These are phyloP conservation scores for Drosophila punjabiensis DNA, from an alignment of 1,140 invertebrate genomes.

Conservation along the genomic window DNA sequence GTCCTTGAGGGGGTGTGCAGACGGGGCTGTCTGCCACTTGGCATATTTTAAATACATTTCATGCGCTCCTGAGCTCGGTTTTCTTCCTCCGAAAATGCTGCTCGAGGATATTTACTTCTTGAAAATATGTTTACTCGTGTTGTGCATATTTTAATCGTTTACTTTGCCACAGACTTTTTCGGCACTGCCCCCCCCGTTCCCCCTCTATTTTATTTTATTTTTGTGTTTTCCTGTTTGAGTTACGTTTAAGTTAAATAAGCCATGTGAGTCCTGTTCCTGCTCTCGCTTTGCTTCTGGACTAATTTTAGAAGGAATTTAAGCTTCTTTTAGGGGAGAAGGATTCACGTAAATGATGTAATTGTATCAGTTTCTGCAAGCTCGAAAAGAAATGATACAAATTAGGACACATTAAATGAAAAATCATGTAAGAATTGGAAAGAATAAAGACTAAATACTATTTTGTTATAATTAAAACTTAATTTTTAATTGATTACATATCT, in stretches of 20 bases:
- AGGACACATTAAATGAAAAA: slow-evolving; percentile 1
- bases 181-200: slow-evolving; percentile 26
- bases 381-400: neutral
- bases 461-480: neutral
- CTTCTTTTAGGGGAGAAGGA: neutral
- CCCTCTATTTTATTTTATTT: slow-evolving; percentile 16
- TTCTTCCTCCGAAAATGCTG: slow-evolving; percentile 41
- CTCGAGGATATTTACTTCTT: slow-evolving; percentile 85
- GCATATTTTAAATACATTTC: slow-evolving; percentile 85
- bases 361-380: slow-evolving; percentile 37
- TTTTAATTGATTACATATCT: neutral
- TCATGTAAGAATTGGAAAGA: too few relatives aligned
- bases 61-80: slow-evolving; percentile 79
- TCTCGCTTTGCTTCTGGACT: slow-evolving; percentile 14
- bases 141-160: slow-evolving; percentile 85
- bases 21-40: slow-evolving; percentile 71
- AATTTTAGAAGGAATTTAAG: slow-evolving; percentile 58
- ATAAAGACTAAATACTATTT: slow-evolving; percentile 27
- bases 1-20: slow-evolving; percentile 14
- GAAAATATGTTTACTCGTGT: slow-evolving; percentile 85
- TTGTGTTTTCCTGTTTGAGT: slow-evolving; percentile 67
- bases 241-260: slow-evolving; percentile 81
- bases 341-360: slow-evolving; percentile 42
- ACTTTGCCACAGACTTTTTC: slow-evolving; percentile 72
- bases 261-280: slow-evolving; percentile 56